These are phyloP conservation scores for Nycticryphes semicollaris DNA, from an alignment of 2,113 vertebrate species.

Conservation along the genomic window DNA sequence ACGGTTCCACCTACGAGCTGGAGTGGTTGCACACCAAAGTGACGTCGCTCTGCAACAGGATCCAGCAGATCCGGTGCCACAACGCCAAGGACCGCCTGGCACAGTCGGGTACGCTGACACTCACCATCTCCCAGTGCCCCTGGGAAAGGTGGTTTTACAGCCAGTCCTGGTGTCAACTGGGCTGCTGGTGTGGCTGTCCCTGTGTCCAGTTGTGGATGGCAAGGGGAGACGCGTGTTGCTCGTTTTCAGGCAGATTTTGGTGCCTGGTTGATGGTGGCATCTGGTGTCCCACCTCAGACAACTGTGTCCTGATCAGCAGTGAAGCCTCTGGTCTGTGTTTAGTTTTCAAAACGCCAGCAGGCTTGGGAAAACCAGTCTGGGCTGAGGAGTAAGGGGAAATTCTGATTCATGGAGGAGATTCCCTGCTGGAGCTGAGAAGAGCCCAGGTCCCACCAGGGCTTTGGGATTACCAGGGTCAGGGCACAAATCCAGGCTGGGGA, in stretches of 20 bases:
- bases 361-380: too few relatives aligned
- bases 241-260: neutral
- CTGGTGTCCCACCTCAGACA: neutral
- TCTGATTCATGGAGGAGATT: too few relatives aligned
- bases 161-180: neutral
- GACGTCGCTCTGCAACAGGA: slow-evolving; percentile 87
- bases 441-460: too few relatives aligned
- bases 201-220: too few relatives aligned
- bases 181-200: neutral
- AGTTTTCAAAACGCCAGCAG: neutral
- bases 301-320: too few relatives aligned
- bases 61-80: slow-evolving; percentile 88
- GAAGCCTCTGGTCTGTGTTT: too few relatives aligned
- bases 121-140: rapidly evolving
- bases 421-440: neutral
- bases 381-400: neutral
- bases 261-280: too few relatives aligned
- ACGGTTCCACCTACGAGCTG: slow-evolving; percentile 84
- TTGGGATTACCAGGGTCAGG: too few relatives aligned
- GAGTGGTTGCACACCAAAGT: slow-evolving; percentile 87
- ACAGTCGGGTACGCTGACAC: slow-evolving; percentile 83
- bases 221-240: neutral
- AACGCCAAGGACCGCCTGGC: slow-evolving; percentile 88
- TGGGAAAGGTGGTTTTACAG: neutral
- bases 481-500: too few relatives aligned